A percentile compares a stretch with the other conserved stretches of the same genome.
phyloP scores from a whole-genome alignment of 2,888 invertebrate species.

The Lasioglossum lativentre region DNA sequence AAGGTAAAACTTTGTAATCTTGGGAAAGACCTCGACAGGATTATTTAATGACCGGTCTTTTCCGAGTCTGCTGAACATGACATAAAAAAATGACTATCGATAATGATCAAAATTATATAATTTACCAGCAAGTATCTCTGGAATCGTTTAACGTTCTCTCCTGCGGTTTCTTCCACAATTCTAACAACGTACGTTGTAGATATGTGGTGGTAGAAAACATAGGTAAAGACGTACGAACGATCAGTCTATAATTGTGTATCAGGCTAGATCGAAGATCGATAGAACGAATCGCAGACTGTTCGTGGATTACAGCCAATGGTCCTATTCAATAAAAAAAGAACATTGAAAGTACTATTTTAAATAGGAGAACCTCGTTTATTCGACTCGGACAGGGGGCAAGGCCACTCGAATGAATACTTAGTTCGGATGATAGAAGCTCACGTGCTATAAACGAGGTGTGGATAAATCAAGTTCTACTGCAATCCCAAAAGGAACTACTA shows the following conservation, averaged over 20 bases:
- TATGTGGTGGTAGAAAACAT: neutral
- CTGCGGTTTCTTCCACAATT: neutral
- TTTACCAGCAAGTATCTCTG: neutral
- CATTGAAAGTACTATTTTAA: neutral
- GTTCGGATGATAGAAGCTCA: neutral
- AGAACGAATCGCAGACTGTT: neutral
- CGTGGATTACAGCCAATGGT: neutral
- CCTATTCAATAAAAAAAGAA: neutral
- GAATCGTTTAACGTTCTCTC: neutral
- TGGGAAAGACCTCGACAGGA: neutral
- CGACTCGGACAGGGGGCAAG: neutral
- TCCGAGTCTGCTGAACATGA: neutral
- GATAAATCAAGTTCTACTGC: neutral
- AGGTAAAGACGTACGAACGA: neutral
- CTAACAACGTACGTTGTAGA: neutral
- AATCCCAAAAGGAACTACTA: neutral
- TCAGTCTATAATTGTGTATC: neutral
- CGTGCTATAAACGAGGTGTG: neutral
- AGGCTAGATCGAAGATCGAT: neutral
- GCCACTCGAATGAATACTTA: neutral
- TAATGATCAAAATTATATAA: neutral
- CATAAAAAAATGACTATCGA: neutral
- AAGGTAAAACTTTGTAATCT: neutral
- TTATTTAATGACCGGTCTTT: neutral
- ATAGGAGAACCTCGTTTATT: neutral